These are phyloP conservation scores for Pecten maximus DNA, from an alignment of 2,888 invertebrate species.

Conservation along the genomic window DNA sequence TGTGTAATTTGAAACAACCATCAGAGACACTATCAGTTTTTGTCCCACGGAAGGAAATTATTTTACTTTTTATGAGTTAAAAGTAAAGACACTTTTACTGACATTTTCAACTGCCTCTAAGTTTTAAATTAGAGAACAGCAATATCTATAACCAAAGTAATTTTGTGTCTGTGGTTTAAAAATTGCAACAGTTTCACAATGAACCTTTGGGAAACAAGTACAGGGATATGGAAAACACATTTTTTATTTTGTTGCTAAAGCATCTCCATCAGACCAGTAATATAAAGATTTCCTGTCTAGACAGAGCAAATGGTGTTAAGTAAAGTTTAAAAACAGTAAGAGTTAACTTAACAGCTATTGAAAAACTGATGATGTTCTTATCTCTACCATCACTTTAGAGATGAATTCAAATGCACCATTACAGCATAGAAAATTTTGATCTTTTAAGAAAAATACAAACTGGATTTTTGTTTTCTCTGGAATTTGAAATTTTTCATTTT, in stretches of 20 bases:
- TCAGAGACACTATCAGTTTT: neutral
- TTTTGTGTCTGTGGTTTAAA: neutral
- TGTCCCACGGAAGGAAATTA: conserved; percentile 13
- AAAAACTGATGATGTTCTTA: neutral
- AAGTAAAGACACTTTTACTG: neutral
- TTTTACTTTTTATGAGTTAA: neutral
- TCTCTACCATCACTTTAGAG: neutral
- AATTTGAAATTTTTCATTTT: neutral
- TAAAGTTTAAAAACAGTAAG: neutral
- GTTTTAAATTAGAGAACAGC: conserved; percentile 4
- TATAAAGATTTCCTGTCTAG: neutral
- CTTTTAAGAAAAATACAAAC: neutral
- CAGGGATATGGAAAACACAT: neutral
- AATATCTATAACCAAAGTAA: neutral
- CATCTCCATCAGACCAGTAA: neutral
- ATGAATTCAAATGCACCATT: neutral
- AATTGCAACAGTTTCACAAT: neutral
- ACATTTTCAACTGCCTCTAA: conserved; percentile 22
- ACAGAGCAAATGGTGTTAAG: neutral
- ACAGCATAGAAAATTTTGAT: neutral
- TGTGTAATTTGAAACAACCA: neutral
- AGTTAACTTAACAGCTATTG: neutral
- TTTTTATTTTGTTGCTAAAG: neutral
- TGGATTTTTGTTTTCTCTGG: neutral
- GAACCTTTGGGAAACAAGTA: neutral